phyloP scores from a whole-genome alignment of 1,140 invertebrate genomes.

The Stegodyphus dumicola region DNA sequence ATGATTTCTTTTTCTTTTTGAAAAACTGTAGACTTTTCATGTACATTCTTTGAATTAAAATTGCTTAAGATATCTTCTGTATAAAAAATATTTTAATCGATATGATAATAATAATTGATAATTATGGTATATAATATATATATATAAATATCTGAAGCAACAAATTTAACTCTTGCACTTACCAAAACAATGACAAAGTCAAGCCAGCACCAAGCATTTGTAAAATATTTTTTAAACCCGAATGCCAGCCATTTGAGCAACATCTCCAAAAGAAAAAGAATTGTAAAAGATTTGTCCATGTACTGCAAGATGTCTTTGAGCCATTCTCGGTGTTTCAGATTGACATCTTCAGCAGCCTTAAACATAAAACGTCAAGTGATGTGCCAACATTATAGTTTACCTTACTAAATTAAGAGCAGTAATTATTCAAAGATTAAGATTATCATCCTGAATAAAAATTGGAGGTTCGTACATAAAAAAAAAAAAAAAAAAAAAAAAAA shows the following conservation, averaged over 20 bases:
- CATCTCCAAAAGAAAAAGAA: conserved; percentile 99
- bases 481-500: too few species aligned
- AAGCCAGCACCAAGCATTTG: conserved; percentile 99
- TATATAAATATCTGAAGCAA: background rate
- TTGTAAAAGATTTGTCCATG: conserved; percentile 97
- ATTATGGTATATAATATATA: background rate
- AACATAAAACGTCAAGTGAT: conserved; percentile 60
- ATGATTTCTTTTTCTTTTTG: too few species aligned
- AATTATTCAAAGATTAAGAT: too few species aligned
- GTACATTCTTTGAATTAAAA: too few species aligned
- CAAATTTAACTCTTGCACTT: conserved; percentile 69
- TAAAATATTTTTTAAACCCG: conserved; percentile 97
- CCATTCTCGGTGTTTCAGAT: conserved; percentile 87
- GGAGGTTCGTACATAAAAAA: too few species aligned
- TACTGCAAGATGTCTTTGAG: conserved; percentile 93
- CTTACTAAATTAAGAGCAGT: too few species aligned
- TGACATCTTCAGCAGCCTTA: conserved; percentile 95
- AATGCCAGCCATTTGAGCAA: conserved; percentile 98
- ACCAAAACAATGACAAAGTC: conserved; percentile 99
- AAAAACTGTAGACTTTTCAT: too few species aligned
- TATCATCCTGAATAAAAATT: too few species aligned
- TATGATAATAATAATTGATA: too few species aligned
- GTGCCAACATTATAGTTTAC: too few species aligned
- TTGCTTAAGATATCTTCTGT: too few species aligned
- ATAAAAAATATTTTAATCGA: too few species aligned